Conservation (phyloP, 2,888 invertebrate species). For the Leucophenga maculata region DNA sequence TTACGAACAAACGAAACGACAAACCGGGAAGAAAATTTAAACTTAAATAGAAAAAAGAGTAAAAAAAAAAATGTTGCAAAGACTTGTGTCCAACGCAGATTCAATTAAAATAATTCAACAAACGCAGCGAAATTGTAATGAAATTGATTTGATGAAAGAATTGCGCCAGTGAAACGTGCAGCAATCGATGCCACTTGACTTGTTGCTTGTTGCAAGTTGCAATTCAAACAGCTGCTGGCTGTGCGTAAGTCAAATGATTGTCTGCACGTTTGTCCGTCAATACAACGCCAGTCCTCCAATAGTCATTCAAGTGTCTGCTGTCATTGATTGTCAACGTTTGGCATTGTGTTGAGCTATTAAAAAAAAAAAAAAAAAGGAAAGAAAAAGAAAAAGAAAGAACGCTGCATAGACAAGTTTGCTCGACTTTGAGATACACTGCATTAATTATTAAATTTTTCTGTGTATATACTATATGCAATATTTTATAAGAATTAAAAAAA, state of each 20-base stretch:
- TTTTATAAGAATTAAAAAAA: too few relatives aligned
- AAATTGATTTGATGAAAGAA: constrained; percentile 26
- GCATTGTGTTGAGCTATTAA: too few relatives aligned
- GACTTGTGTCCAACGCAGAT: constrained; percentile 27
- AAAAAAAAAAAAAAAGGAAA: constrained; percentile 25
- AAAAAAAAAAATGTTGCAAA: neutral
- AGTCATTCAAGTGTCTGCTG: constrained; percentile 17
- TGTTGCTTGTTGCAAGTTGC: neutral
- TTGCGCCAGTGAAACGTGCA: constrained; percentile 20
- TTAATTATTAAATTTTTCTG: too few relatives aligned
- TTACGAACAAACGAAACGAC: constrained; percentile 37
- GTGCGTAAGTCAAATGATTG: neutral
- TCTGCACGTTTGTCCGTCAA: too few relatives aligned
- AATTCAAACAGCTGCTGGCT: constrained; percentile 16
- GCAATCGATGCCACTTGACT: constrained; percentile 2
- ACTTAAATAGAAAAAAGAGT: too few relatives aligned
- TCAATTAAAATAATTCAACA: constrained; percentile 65
- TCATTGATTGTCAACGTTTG: constrained; percentile 15
- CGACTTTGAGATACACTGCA: too few relatives aligned
- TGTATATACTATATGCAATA: too few relatives aligned
- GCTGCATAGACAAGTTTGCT: too few relatives aligned
- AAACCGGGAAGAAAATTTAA: constrained; percentile 8
- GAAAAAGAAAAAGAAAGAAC: too few relatives aligned
- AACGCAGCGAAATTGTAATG: constrained; percentile 53
- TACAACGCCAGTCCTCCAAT: too few relatives aligned